Conservation (phyloP, 2,888 invertebrate species). For the Trissoscelio sp. region DNA sequence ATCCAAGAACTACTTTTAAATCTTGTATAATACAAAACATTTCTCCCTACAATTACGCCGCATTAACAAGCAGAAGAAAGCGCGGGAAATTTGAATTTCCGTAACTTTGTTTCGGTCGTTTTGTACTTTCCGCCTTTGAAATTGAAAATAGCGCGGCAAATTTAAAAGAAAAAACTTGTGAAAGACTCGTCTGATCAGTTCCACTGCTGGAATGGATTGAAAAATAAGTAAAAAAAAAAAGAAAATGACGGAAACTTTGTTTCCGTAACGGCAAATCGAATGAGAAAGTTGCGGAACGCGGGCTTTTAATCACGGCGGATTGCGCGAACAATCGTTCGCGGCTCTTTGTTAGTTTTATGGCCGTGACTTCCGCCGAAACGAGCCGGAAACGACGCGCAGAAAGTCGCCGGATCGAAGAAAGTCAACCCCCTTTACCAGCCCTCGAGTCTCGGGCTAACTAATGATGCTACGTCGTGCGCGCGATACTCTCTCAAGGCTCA, state of each 20-base stretch:
- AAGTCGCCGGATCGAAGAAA: conserved; percentile 54
- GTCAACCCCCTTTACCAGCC: conserved; percentile 70
- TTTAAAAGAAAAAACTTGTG: too few species aligned
- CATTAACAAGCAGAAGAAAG: too few species aligned
- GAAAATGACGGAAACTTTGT: conserved; percentile 30
- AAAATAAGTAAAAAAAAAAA: background rate
- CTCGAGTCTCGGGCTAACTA: conserved; percentile 78
- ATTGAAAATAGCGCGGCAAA: too few species aligned
- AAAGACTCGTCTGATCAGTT: too few species aligned
- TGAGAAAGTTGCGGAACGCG: conserved; percentile 38
- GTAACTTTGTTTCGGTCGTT: too few species aligned
- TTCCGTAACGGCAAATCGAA: conserved; percentile 17
- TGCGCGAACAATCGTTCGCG: conserved; percentile 35
- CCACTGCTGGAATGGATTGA: background rate
- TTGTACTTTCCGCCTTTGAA: too few species aligned
- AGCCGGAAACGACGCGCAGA: conserved; percentile 46
- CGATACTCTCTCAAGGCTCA: conserved; percentile 75
- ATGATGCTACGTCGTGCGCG: conserved; percentile 79
- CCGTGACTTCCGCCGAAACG: conserved; percentile 38
- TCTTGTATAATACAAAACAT: too few species aligned
- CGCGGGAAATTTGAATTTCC: too few species aligned
- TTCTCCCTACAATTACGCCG: too few species aligned
- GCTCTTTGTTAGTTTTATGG: conserved; percentile 27
- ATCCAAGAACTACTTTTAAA: too few species aligned
- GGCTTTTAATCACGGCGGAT: conserved; percentile 31